Conservation (phyloP, 2,113 vertebrate species). For the Manacus vitellinus region DNA sequence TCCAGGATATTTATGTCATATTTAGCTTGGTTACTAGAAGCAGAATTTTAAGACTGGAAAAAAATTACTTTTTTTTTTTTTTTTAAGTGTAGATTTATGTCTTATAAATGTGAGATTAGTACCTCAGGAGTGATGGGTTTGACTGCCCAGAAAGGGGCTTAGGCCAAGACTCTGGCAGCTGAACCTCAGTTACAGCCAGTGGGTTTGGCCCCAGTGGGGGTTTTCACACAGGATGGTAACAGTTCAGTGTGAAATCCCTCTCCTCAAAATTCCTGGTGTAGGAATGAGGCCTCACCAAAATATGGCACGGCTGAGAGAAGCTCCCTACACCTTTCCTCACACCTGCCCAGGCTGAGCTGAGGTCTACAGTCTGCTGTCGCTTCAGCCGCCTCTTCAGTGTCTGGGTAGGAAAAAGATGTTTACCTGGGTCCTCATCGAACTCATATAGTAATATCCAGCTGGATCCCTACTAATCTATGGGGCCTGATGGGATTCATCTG, state of each 20-base stretch:
- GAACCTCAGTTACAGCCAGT: not conserved
- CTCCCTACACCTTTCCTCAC: not conserved
- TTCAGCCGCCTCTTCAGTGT: not conserved
- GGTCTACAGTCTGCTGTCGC: rapidly evolving
- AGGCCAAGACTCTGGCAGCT: not conserved
- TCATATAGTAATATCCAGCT: not conserved
- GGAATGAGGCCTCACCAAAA: not conserved
- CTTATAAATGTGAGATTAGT: conserved; percentile 22
- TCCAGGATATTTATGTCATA: conserved; percentile 59
- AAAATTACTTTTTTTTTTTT: not conserved
- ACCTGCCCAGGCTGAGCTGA: not conserved
- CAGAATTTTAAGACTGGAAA: conserved; percentile 32
- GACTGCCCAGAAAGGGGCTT: not conserved
- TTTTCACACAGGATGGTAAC: not conserved
- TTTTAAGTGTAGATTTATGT: not conserved
- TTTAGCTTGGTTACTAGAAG: conserved; percentile 44
- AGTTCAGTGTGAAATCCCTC: not conserved
- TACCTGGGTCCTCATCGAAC: not conserved
- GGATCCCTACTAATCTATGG: not conserved
- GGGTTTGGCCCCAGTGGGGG: rapidly evolving
- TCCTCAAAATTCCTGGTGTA: not conserved
- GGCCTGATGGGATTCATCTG: not conserved
- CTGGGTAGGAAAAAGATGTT: not conserved
- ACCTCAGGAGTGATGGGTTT: not conserved
- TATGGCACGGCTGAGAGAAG: not conserved